Base-by-base conservation (phyloP, 2,797 vertebrate species). In the Melanogrammus aeglefinus region DNA sequence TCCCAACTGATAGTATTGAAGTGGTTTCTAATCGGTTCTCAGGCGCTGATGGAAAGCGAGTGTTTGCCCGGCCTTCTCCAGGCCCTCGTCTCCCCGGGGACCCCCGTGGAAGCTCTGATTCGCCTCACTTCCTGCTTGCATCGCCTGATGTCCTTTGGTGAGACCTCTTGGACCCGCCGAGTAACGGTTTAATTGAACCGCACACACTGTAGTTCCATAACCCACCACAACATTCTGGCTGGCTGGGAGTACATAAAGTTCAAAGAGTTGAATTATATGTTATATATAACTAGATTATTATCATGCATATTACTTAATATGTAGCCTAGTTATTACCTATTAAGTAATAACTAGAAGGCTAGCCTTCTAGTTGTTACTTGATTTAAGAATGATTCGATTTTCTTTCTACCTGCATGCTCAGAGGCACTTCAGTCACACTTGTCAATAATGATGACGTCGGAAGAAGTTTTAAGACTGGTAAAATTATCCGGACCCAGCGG, bases 21-120 rank as follows among this genome's bases (percentile, higher is more conserved):
- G 5, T n/a, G 2, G 63, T 27, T 6, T 24, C 83, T 76, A n/a
- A 81, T 78, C 12, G 89, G 29, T 4, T 69, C 63, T 69, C 31
- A 93, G 92, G 88, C 81, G 70, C 63, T 85, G 76, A 75, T 81
- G 83, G 84, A 87, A 33, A 89, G 85, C 75, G 44, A 10, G 76
- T 92, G 90, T 76, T 35, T 91, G 76, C 76, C 86, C 6, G 91
- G 87, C 39, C 89, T 92, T 74, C 87, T 92, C 66, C 0, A 76
- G 76, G 81, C 81, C 2, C 84, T 92, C 44, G 29, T 79, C 41
- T 84, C 83, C 77, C 77, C 82, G 0, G 4, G 63, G 2, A 57
- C 82, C 77, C 86, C 86, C 70, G 85, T 90, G 71, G 86, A 90
- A 44, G 82, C 81, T 4, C 29, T 88, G 81, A 75, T 89, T 18